Conservation (phyloP, 2,888 invertebrate genomes). For the Leucophora obtusa region DNA sequence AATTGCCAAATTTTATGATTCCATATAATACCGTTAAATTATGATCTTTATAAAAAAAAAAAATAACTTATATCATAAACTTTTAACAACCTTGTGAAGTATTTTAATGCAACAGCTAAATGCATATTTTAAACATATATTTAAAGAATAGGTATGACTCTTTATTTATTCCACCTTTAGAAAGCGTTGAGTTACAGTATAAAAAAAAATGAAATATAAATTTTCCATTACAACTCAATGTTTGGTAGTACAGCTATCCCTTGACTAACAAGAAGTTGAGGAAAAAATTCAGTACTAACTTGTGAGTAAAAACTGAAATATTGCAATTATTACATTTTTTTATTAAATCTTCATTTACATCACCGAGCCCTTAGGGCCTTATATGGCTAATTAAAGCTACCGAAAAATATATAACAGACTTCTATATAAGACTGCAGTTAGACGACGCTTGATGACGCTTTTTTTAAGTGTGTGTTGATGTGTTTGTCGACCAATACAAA, state of each 20-base stretch:
- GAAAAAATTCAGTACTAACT: no score
- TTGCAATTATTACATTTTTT: no score
- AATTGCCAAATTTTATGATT: not conserved
- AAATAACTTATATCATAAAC: not conserved
- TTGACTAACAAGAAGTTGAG: no score
- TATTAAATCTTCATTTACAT: no score
- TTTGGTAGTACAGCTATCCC: not conserved
- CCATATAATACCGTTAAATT: not conserved
- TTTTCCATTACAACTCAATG: conserved; percentile 47
- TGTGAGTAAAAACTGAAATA: no score
- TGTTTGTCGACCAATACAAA: no score
- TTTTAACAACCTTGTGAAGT: not conserved
- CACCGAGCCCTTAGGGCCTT: no score
- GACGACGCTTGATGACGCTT: no score
- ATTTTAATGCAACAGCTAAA: not conserved
- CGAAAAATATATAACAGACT: no score
- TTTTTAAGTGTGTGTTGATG: no score
- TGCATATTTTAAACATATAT: not conserved
- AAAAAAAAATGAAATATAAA: conserved; percentile 37
- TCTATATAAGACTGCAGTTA: no score
- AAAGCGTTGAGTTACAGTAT: conserved; percentile 55
- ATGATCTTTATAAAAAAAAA: not conserved
- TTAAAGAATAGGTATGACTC: not conserved
- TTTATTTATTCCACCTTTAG: not conserved
- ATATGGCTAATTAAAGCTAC: no score